Evolutionary conservation across 2,113 vertebrate genomes (phyloP).

Genomic region (Pangasianodon hypophthalmus): DNA sequence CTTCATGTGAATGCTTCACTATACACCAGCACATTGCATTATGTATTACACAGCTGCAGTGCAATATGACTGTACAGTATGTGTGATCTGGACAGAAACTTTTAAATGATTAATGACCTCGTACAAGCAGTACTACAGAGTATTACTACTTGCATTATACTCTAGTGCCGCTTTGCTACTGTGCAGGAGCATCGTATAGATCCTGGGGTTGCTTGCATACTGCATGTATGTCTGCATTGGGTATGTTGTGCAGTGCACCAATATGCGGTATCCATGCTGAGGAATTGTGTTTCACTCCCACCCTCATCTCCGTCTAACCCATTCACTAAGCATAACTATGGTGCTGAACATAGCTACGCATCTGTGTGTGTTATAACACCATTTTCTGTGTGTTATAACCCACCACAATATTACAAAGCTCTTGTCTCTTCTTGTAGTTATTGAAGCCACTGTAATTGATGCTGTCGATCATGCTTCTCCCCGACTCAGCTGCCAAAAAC

Average conservation of each 20-base stretch:
- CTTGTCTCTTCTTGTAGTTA: not conserved
- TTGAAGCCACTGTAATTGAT: not conserved
- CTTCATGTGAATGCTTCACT: not conserved
- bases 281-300: conserved; percentile 9
- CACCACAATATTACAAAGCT: not conserved
- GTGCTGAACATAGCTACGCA: not conserved
- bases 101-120: not conserved
- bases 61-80: not conserved
- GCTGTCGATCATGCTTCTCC: not conserved
- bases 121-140: not conserved
- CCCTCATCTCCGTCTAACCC: not conserved
- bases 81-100: not conserved
- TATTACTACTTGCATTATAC: not conserved
- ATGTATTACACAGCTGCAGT: not conserved
- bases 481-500: not conserved
- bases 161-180: not conserved
- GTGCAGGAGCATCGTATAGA: not conserved
- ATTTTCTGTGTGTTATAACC: not conserved
- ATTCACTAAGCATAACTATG: not conserved
- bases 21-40: not conserved
- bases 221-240: conserved; percentile 14
- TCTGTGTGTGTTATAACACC: not conserved
- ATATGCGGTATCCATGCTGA: conserved; percentile 47
- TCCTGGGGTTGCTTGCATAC: not conserved
- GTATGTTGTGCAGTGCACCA: conserved; percentile 39